Evolutionary conservation across 2,888 invertebrate genomes (phyloP), one percentile per base, ranked within the genome.

Genomic region (Polietes domitor): DNA sequence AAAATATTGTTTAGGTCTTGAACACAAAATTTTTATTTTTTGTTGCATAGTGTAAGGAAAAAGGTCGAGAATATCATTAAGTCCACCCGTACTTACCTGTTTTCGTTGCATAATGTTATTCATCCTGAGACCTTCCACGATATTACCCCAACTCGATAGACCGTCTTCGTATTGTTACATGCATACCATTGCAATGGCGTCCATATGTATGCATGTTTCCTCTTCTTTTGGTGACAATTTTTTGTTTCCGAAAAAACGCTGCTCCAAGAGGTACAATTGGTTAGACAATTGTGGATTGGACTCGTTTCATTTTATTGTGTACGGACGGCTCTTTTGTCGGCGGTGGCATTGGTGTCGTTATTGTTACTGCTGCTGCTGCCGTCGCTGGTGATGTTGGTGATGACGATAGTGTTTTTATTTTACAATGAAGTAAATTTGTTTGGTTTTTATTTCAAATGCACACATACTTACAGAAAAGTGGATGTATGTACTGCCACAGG

Each of bases 251-350:
- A 26, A 26, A 26, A 58, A 58, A 58, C 12, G 15, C 26, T 26
- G 15, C 26, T 26, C 24, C 43, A 75, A n/a, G 50, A 61, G 50
- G 61, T 53, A 72, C 77, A 78, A 82, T 75, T 82, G 77, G 78
- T 75, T 82, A 82, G 75, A 75, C 78, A 82, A 71, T 82, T 82
- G 82, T 6, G 71, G 74, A 78, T 82, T 81, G 72, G 68, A 55
- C 75, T 65, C 41, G 68, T 68, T 68, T 68, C 19, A 37, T 68
- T 41, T 68, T 68, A 68, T 73, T 65, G 55, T 58, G 28, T 61
- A 21, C 32, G 12, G 71, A 28, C 61, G 43, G 21, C 43, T 41
- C 43, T 68, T 61, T 74, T 74, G 74, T 61, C 53, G 37, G 17
- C 61, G 61, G 37, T 80, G 70, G 4, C 68, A 68, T 50, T 68